These are phyloP conservation scores for Protophormia terraenovae DNA, from an alignment of 2,888 invertebrate genomes.

Conservation along the genomic window DNA sequence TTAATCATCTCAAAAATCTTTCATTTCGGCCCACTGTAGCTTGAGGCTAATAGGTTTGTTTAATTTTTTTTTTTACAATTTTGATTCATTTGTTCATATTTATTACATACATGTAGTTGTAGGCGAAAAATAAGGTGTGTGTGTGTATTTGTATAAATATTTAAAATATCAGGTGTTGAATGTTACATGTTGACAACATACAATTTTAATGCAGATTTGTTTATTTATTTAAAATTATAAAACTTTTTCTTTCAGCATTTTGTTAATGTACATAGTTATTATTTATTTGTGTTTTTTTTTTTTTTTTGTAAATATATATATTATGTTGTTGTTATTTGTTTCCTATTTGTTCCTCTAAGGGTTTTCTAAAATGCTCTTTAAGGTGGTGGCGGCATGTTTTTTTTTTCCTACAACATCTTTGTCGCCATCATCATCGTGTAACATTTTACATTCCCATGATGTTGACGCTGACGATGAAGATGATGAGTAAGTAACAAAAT, in stretches of 20 bases:
- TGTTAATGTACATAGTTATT: not conserved
- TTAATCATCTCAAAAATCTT: too few relatives aligned
- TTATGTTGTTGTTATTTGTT: conserved; percentile 16
- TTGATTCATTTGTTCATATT: not conserved
- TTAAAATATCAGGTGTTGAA: conserved; percentile 48
- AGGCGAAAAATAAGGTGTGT: not conserved
- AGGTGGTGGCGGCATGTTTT: conserved; percentile 10
- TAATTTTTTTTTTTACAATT: too few relatives aligned
- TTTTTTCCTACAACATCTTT: too few relatives aligned
- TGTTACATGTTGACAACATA: conserved; percentile 10
- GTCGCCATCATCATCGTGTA: not conserved
- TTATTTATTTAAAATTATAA: conserved; percentile 58
- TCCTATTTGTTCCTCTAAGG: not conserved
- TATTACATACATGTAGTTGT: not conserved
- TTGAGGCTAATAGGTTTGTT: not conserved
- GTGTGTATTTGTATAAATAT: not conserved
- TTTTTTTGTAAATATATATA: not conserved
- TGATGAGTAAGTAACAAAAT: conserved; percentile 38
- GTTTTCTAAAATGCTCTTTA: not conserved
- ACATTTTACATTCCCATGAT: conserved; percentile 27
- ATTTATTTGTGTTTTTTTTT: conserved; percentile 23
- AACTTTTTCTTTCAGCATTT: conserved; percentile 14
- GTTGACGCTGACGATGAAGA: not conserved
- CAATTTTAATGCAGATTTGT: conserved; percentile 55
- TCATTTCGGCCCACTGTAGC: not conserved